A percentile compares a stretch with the other conserved stretches of the same genome.
Conservation (phyloP, 2,113 vertebrate species). For the Brachyistius frenatus region DNA sequence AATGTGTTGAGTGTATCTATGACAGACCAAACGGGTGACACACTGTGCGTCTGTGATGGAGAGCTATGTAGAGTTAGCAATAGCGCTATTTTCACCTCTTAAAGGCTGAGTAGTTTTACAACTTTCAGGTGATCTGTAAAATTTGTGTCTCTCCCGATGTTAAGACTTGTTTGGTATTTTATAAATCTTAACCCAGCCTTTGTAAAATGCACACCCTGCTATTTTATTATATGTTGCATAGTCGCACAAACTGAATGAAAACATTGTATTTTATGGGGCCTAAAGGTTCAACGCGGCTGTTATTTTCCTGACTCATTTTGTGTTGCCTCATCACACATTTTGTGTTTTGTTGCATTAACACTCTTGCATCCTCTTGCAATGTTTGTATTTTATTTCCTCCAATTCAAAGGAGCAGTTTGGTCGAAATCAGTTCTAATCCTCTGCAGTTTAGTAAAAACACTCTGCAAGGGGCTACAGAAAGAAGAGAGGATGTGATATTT, state of each 20-base stretch:
- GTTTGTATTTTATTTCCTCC: neutral
- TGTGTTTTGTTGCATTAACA: neutral
- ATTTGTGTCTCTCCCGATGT: too few relatives aligned
- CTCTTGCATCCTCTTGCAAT: neutral
- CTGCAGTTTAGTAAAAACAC: neutral
- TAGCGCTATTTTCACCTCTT: neutral
- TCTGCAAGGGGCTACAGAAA: neutral
- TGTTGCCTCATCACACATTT: neutral
- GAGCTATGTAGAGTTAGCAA: neutral
- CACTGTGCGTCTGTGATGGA: neutral
- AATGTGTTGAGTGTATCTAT: neutral
- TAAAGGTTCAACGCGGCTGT: neutral
- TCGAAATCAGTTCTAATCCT: neutral
- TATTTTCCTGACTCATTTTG: neutral
- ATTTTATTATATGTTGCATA: too few relatives aligned
- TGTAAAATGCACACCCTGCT: too few relatives aligned
- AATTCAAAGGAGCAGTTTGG: neutral
- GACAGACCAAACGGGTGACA: too few relatives aligned
- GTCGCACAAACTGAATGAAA: too few relatives aligned
- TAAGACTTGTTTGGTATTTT: too few relatives aligned
- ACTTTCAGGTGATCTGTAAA: neutral
- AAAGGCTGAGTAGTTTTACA: neutral
- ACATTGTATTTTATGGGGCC: too few relatives aligned
- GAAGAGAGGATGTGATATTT: neutral
- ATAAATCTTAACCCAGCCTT: too few relatives aligned